Evolutionary conservation across 2,888 invertebrate species (phyloP), one percentile per base, ranked within the genome.

Genomic region (Dicyrtomina minuta): DNA sequence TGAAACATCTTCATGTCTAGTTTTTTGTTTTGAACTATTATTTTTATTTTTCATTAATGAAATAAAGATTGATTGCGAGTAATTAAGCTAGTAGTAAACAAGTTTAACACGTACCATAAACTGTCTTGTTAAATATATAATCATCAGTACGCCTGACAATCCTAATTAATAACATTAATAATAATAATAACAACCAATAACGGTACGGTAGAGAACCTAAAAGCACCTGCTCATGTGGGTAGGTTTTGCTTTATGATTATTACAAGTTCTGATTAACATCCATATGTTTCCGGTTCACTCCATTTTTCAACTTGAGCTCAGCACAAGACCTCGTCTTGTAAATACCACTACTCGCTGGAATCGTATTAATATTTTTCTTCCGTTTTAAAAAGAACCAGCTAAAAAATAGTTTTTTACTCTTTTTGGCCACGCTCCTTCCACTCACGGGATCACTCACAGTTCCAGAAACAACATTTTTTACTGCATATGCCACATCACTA

Each of bases 301-400:
- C 62, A 20, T 68, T 70, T 49, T 64, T 66, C 13, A 70, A 55
- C 33, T 75, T 74, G 46, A 75, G 66, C 62, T 75, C 74, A 15
- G 72, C 70, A 65, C 74, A 75, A 49, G 72, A 72, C 49, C 72
- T 66, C 3, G 75, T 75, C 65, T 75, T 75, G 51, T 75, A 75
- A 64, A 75, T 75, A n/a, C 75, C 73, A 70, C 67, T 70, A 41
- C 60, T 64, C 15, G 68, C 55, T 33, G 68, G 62, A 44, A 66
- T 51, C 2, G 68, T 51, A 51, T 66, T 49, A 53, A 65, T 59
- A 27, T 61, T 53, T 39, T 65, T 68, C 59, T 71, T 70, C 49
- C 64, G 24, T 58, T 59, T 67, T 22, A 70, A 51, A 61, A 74
- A 74, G 41, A 74, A 68, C 74, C 74, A 74, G 44, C 71, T 71